Evolutionary conservation across 2,113 vertebrate genomes (phyloP).

Genomic region (Chelonoidis abingdonii): DNA sequence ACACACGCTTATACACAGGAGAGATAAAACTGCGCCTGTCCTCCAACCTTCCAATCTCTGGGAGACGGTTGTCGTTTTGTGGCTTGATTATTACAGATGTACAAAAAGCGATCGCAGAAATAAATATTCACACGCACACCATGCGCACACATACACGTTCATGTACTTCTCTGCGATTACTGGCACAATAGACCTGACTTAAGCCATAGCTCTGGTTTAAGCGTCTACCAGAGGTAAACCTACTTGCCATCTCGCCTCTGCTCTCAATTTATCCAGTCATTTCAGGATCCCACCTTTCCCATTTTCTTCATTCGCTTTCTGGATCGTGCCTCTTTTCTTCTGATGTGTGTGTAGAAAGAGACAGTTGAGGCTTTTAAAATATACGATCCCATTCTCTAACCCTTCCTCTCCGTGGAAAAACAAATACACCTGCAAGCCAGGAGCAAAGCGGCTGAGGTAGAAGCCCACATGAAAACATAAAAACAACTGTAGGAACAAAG

Average conservation of each 20-base stretch:
- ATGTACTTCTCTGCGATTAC: too few species aligned
- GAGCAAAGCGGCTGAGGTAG: background rate
- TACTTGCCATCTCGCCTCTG: rapidly evolving
- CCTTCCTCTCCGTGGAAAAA: background rate
- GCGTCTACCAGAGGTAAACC: background rate
- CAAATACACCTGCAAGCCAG: conserved; percentile 35
- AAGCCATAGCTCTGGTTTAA: background rate
- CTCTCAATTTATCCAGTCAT: background rate
- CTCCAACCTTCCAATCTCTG: rapidly evolving
- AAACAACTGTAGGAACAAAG: background rate
- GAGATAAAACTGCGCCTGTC: background rate
- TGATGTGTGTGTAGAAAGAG: background rate
- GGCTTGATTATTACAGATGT: background rate
- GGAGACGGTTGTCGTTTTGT: background rate
- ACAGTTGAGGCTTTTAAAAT: background rate
- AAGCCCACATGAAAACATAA: background rate
- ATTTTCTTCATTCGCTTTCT: background rate
- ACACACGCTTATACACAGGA: background rate
- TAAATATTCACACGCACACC: background rate
- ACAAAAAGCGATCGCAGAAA: background rate
- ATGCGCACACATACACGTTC: too few species aligned
- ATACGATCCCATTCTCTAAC: background rate
- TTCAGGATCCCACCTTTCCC: background rate
- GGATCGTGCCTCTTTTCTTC: background rate
- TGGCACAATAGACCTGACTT: background rate